A percentile compares a stretch with the other conserved stretches of the same genome.
Conservation (phyloP, 2,113 vertebrate genomes). For the Cebidichthys violaceus region DNA sequence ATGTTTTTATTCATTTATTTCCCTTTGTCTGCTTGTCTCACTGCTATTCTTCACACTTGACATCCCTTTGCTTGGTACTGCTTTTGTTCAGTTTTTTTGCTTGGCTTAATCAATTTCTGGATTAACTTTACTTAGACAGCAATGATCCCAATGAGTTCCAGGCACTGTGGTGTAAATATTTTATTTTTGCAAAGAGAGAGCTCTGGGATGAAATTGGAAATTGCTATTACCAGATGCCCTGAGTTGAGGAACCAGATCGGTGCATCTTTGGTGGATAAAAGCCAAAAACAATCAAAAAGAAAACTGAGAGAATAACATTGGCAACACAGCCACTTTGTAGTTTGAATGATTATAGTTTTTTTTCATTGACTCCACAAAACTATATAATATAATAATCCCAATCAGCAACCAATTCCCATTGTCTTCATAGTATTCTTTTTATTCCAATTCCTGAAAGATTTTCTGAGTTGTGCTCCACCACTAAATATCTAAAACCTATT, state of each 20-base stretch:
- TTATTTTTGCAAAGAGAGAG: background rate
- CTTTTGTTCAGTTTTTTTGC: background rate
- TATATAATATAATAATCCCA: background rate
- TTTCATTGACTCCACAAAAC: background rate
- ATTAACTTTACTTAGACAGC: background rate
- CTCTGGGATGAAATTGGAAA: background rate
- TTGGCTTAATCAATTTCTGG: background rate
- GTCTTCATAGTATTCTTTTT: background rate
- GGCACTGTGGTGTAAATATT: background rate
- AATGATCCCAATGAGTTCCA: background rate
- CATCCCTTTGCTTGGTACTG: background rate
- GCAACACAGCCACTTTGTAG: background rate
- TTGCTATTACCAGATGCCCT: background rate
- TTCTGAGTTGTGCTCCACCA: no score
- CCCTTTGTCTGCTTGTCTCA: background rate
- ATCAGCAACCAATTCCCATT: background rate
- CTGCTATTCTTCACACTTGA: background rate
- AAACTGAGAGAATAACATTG: background rate
- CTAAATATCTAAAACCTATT: no score
- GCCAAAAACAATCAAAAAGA: background rate
- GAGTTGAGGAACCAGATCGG: background rate
- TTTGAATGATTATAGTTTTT: background rate
- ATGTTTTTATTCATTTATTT: conserved; percentile 10
- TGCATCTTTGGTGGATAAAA: background rate
- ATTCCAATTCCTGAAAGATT: background rate